These are phyloP conservation scores for Peromyscus polionotus DNA, from an alignment of 2,113 vertebrate species.

Conservation along the genomic window DNA sequence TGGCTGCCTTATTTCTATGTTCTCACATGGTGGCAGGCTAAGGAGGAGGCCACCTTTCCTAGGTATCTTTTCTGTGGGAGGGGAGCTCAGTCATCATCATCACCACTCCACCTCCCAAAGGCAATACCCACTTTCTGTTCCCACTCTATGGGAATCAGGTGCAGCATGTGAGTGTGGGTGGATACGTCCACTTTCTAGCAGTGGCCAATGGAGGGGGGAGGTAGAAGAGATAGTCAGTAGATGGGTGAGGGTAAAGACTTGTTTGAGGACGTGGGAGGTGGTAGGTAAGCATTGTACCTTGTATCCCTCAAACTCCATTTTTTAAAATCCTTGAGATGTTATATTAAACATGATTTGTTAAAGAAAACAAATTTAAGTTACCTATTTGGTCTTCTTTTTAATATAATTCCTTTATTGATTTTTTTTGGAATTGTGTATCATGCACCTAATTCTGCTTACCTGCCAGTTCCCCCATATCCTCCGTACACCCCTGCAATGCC, in stretches of 20 bases:
- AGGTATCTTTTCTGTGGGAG: not conserved
- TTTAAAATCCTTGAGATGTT: not conserved
- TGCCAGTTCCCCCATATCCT: too few species aligned
- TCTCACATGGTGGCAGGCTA: too few species aligned
- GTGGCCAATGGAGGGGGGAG: not conserved
- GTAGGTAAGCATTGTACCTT: accelerated
- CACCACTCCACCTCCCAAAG: not conserved
- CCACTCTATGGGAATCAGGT: not conserved
- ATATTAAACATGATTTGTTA: not conserved
- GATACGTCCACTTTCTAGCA: too few species aligned
- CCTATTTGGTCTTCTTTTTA: not conserved
- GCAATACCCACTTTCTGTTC: not conserved
- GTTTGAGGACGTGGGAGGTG: not conserved
- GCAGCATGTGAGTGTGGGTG: not conserved
- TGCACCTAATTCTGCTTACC: too few species aligned
- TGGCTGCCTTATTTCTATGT: not conserved
- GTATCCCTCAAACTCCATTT: not conserved
- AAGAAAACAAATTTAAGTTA: not conserved
- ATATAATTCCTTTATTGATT: too few species aligned
- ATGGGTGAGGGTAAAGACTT: not conserved
- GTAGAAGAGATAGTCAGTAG: not conserved
- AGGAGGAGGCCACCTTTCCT: not conserved
- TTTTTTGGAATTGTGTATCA: too few species aligned
- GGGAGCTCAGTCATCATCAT: too few species aligned
- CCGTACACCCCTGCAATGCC: too few species aligned